Evolutionary conservation across 1,140 invertebrate genomes (phyloP).

Genomic region (Microplitis demolitor): DNA sequence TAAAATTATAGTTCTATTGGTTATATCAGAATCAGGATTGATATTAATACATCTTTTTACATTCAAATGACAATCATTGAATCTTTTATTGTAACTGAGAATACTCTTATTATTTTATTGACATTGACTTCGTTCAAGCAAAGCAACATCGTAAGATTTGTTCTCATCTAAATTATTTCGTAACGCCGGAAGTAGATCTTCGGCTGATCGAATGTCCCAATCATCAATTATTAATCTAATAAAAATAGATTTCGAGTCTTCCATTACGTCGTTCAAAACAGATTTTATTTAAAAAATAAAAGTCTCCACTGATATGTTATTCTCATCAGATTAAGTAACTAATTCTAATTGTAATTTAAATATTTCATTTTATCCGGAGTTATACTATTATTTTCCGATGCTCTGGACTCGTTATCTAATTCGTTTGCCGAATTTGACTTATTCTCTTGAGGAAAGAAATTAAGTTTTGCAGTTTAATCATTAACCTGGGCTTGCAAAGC

Average conservation of each 20-base stretch:
- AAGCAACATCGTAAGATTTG: slow-evolving; percentile 4
- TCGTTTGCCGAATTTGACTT: no score
- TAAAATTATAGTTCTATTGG: no score
- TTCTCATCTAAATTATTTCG: background rate
- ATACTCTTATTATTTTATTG: background rate
- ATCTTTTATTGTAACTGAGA: no score
- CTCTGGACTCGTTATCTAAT: no score
- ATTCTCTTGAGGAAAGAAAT: no score
- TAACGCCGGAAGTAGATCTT: background rate
- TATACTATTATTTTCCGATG: background rate
- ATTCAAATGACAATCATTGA: no score
- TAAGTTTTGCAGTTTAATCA: no score
- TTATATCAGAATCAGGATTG: no score
- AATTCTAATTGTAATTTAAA: slow-evolving; percentile 3
- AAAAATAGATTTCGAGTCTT: background rate
- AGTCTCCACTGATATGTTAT: slow-evolving; percentile 14
- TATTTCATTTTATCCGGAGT: background rate
- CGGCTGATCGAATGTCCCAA: background rate
- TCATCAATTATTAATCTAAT: slow-evolving; percentile 8
- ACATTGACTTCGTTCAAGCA: slow-evolving; percentile 15
- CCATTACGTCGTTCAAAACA: background rate
- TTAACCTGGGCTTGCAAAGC: no score
- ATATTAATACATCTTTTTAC: no score
- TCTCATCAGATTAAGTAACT: slow-evolving; percentile 4
- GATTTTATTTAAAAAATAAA: background rate